Conservation (phyloP, 2,113 vertebrate genomes). For the Megalops atlanticus region DNA sequence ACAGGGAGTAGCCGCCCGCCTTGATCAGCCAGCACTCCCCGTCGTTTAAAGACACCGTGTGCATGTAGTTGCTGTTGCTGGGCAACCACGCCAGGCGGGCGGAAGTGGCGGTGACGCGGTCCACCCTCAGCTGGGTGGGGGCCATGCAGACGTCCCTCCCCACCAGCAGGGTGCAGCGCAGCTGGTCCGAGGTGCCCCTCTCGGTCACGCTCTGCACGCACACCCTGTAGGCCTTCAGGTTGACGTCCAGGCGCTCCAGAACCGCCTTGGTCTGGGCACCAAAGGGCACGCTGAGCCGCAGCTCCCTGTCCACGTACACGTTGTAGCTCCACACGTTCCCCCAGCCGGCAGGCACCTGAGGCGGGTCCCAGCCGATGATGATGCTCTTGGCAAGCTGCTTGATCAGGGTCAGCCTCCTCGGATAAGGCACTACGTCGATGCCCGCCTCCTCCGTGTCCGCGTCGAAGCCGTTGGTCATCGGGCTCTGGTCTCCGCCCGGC, state of each 20-base stretch:
- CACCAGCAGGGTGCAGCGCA: constrained; percentile 86
- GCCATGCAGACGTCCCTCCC: constrained; percentile 75
- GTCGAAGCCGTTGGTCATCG: constrained; percentile 77
- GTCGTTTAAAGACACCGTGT: constrained; percentile 88
- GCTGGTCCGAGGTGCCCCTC: constrained; percentile 80
- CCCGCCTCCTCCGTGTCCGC: constrained; percentile 79
- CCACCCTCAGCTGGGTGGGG: constrained; percentile 79
- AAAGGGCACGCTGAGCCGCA: constrained; percentile 82
- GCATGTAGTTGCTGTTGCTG: constrained; percentile 89
- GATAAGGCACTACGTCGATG: constrained; percentile 89
- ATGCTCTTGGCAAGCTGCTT: constrained; percentile 91
- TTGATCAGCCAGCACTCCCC: constrained; percentile 80
- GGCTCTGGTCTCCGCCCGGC: constrained; percentile 65
- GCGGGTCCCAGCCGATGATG: constrained; percentile 93
- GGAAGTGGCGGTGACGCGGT: constrained; percentile 82
- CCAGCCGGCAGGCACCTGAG: constrained; percentile 77
- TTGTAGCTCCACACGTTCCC: constrained; percentile 85
- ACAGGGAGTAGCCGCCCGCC: constrained; percentile 86
- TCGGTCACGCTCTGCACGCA: constrained; percentile 88
- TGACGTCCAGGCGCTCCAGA: constrained; percentile 87
- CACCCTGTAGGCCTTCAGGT: constrained; percentile 75
- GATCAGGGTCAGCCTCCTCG: constrained; percentile 84
- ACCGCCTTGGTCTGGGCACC: constrained; percentile 88
- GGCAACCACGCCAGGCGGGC: constrained; percentile 90
- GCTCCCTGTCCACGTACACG: constrained; percentile 88